These are phyloP conservation scores for Australoheros scitulus DNA, from an alignment of 2,113 vertebrate species.

Conservation along the genomic window DNA sequence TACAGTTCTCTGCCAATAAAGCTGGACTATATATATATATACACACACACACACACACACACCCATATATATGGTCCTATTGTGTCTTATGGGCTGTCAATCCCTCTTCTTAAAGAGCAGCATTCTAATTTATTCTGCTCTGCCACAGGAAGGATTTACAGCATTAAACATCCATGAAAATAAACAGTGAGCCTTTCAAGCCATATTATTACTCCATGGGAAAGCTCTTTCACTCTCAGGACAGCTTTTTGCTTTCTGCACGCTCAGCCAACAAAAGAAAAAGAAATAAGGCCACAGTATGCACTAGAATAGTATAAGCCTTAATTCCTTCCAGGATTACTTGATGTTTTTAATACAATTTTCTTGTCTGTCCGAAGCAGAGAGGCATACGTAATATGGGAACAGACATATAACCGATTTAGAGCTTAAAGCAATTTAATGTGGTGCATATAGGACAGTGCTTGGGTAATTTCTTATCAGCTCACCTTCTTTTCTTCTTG, in stretches of 20 bases:
- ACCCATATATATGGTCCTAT: neutral
- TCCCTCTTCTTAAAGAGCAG: neutral
- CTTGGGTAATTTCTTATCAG: neutral
- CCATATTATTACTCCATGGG: conserved; percentile 27
- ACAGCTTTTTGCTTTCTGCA: conserved; percentile 27
- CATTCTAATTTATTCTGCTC: conserved; percentile 1
- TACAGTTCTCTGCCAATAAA: neutral
- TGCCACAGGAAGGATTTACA: conserved; percentile 57
- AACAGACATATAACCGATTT: neutral
- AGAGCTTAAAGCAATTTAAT: neutral
- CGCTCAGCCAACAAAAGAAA: conserved; percentile 1
- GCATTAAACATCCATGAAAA: conserved; percentile 59
- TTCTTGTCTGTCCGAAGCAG: neutral
- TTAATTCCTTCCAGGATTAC: neutral
- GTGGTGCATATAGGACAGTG: neutral
- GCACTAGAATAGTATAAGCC: neutral
- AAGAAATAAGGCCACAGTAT: neutral
- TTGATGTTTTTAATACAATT: neutral
- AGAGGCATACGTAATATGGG: neutral
- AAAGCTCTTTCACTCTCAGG: conserved; percentile 51
- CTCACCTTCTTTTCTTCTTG: conserved; percentile 78
- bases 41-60: no score
- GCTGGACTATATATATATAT: neutral
- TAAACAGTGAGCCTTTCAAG: conserved; percentile 51
- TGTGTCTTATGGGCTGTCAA: neutral